Evolutionary conservation across 2,113 vertebrate genomes (phyloP).

Genomic region (Coptodon bakossiorum): DNA sequence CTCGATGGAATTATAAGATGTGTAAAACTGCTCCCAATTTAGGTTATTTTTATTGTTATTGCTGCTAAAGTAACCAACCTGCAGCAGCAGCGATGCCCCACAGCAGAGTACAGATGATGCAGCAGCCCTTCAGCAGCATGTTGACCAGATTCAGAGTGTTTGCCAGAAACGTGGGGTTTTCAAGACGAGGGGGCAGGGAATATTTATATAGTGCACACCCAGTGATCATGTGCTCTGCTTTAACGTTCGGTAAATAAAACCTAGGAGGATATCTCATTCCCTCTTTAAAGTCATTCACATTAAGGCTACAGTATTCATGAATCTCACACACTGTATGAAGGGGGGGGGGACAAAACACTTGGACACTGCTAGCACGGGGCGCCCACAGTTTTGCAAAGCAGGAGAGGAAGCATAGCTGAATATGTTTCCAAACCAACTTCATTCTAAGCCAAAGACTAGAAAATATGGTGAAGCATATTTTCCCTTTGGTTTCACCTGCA

Average conservation of each 20-base stretch:
- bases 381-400: too few species aligned
- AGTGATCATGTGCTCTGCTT: background rate
- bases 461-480: too few species aligned
- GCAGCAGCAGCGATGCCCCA: background rate
- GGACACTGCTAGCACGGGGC: too few species aligned
- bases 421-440: too few species aligned
- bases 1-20: background rate
- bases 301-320: background rate
- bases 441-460: too few species aligned
- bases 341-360: too few species aligned
- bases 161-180: background rate
- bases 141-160: background rate
- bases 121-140: conserved; percentile 38
- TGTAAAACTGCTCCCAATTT: background rate
- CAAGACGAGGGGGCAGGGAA: background rate
- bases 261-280: background rate
- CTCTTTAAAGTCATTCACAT: background rate
- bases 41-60: background rate
- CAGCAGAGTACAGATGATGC: background rate
- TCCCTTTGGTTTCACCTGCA: too few species aligned
- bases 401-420: too few species aligned
- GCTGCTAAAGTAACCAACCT: background rate
- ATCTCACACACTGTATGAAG: background rate
- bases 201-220: background rate
- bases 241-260: background rate